These are phyloP conservation scores for Drosophila mimica DNA, from an alignment of 2,888 invertebrate species.

Conservation along the genomic window DNA sequence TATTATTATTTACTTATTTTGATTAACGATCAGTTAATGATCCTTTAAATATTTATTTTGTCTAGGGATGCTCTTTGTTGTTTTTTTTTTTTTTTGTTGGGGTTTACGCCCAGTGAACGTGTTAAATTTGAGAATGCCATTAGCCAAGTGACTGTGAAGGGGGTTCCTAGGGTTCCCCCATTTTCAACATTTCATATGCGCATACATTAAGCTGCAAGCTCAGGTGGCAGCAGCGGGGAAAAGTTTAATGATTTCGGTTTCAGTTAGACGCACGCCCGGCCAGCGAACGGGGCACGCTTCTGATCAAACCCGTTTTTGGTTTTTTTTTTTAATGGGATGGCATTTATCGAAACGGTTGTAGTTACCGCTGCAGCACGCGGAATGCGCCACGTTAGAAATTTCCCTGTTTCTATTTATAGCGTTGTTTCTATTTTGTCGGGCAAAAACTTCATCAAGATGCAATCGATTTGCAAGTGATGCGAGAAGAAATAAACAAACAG, in stretches of 20 bases:
- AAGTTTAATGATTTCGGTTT: constrained; percentile 73
- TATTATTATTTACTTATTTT: background rate
- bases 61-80: constrained; percentile 15
- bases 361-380: constrained; percentile 33
- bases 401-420: constrained; percentile 70
- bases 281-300: constrained; percentile 61
- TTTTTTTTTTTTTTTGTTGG: background rate
- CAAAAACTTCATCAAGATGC: constrained; percentile 70
- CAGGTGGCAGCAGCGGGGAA: constrained; percentile 58
- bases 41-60: constrained; percentile 53
- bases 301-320: constrained; percentile 69
- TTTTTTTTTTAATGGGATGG: constrained; percentile 59
- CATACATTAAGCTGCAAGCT: constrained; percentile 58
- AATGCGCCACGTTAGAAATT: constrained; percentile 70
- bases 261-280: constrained; percentile 64
- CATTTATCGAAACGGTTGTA: constrained; percentile 54
- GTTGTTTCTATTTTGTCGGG: constrained; percentile 32
- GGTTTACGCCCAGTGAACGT: constrained; percentile 47
- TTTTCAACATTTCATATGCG: constrained; percentile 39
- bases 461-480: constrained; percentile 75
- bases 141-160: constrained; percentile 16
- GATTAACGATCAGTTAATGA: constrained; percentile 62
- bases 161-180: constrained; percentile 49
- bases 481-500: constrained; percentile 69
- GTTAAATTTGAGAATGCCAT: constrained; percentile 45